Conservation (phyloP, 2,888 invertebrate species). For the Platycnemis pennipes region DNA sequence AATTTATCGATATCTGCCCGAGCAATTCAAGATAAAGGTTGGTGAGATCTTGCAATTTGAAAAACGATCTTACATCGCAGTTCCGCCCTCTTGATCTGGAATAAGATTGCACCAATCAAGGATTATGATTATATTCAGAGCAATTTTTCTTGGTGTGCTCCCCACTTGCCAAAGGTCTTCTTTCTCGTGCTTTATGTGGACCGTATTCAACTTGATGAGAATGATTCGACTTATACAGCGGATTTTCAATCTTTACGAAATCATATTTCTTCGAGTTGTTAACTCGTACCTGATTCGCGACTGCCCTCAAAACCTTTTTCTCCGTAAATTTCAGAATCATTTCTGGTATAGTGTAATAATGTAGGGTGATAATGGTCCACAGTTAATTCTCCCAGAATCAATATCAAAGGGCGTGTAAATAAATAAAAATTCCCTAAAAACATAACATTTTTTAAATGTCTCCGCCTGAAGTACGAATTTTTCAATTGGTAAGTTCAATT, state of each 20-base stretch:
- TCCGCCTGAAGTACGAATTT: too few species aligned
- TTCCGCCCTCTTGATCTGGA: background rate
- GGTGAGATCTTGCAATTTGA: background rate
- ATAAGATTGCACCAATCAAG: background rate
- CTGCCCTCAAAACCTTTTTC: background rate
- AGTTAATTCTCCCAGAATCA: too few species aligned
- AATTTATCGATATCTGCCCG: too few species aligned
- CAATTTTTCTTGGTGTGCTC: background rate
- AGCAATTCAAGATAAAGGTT: too few species aligned
- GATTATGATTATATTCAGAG: background rate
- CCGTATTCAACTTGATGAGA: background rate
- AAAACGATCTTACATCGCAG: background rate
- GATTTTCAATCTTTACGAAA: background rate
- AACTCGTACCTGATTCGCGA: background rate
- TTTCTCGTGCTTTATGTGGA: background rate
- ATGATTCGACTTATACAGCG: background rate
- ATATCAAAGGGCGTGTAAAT: too few species aligned
- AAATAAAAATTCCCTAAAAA: too few species aligned
- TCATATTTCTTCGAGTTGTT: background rate
- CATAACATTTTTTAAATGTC: too few species aligned
- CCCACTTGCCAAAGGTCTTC: background rate
- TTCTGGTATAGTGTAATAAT: too few species aligned
- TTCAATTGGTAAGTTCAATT: too few species aligned
- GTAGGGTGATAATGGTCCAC: too few species aligned
- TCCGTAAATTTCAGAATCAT: too few species aligned